Evolutionary conservation across 2,797 vertebrate genomes (phyloP).

Genomic region (Danio kyathit): DNA sequence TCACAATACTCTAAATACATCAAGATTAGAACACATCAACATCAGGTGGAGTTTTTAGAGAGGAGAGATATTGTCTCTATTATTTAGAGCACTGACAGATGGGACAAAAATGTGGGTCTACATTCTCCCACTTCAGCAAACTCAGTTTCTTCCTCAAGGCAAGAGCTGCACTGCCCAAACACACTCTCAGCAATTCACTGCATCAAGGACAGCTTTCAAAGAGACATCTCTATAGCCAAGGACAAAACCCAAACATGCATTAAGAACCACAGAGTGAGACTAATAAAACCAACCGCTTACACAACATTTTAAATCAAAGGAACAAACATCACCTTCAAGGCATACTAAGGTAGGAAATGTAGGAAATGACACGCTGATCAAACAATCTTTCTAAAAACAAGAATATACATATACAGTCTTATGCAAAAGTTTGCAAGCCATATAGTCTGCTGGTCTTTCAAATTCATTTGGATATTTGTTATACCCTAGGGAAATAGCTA

Average conservation of each 20-base stretch:
- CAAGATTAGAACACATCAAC: background rate
- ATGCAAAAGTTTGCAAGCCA: too few relatives aligned
- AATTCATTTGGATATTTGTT: too few relatives aligned
- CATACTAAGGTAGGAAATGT: background rate
- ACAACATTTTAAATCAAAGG: conserved; percentile 11
- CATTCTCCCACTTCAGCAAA: conserved; percentile 13
- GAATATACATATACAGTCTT: too few relatives aligned
- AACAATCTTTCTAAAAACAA: background rate
- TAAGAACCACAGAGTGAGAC: conserved; percentile 11
- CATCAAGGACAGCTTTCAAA: conserved; percentile 33
- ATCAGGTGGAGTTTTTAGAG: conserved; percentile 1
- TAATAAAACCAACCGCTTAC: conserved; percentile 18
- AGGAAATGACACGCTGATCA: background rate
- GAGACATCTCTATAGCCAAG: conserved; percentile 14
- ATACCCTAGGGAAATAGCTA: too few relatives aligned
- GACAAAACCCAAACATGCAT: conserved; percentile 36
- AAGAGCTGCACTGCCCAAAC: conserved; percentile 15
- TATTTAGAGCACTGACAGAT: background rate
- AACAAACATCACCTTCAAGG: conserved; percentile 8
- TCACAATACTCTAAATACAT: background rate
- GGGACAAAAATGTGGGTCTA: conserved; percentile 16
- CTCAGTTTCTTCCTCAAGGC: conserved; percentile 5
- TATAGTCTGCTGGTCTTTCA: too few relatives aligned
- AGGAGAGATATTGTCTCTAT: background rate
- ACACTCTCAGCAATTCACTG: conserved; percentile 17